Percentiles rank a stretch among this genome's conserved stretches.
Conservation (phyloP, 2,797 vertebrate genomes). For the Sebastes melanostomus region DNA sequence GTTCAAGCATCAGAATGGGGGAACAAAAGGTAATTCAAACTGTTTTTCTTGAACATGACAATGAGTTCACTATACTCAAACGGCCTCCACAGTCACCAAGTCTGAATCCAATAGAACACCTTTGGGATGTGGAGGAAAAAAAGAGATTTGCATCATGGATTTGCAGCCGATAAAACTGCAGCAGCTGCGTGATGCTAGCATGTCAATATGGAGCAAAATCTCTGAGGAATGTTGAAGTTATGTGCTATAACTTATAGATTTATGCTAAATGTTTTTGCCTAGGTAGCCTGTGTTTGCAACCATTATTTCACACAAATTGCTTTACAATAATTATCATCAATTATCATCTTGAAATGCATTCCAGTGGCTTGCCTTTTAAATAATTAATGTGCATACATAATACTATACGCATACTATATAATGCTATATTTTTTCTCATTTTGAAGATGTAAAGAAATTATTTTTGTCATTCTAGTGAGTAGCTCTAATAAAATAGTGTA, state of each 20-base stretch:
- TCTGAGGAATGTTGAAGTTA: background rate
- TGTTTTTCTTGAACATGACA: background rate
- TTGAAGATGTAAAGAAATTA: too few relatives aligned
- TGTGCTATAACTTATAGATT: background rate
- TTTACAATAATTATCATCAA: background rate
- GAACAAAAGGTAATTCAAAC: background rate
- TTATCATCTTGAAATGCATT: too few relatives aligned
- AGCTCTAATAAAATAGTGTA: too few relatives aligned
- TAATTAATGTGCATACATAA: too few relatives aligned
- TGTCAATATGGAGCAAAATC: background rate
- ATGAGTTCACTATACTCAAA: background rate
- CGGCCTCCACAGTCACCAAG: background rate
- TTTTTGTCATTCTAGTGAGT: too few relatives aligned
- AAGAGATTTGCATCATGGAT: background rate
- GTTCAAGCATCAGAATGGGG: background rate
- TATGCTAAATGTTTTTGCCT: background rate
- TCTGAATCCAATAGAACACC: background rate
- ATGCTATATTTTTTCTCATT: too few relatives aligned
- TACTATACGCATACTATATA: too few relatives aligned
- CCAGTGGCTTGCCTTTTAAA: too few relatives aligned
- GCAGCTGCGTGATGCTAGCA: background rate
- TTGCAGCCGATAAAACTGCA: background rate
- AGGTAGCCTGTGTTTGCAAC: background rate
- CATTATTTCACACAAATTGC: background rate
- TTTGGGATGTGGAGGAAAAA: background rate